Conservation (phyloP, 1,140 invertebrate species). For the Drosophila micromelanica region DNA sequence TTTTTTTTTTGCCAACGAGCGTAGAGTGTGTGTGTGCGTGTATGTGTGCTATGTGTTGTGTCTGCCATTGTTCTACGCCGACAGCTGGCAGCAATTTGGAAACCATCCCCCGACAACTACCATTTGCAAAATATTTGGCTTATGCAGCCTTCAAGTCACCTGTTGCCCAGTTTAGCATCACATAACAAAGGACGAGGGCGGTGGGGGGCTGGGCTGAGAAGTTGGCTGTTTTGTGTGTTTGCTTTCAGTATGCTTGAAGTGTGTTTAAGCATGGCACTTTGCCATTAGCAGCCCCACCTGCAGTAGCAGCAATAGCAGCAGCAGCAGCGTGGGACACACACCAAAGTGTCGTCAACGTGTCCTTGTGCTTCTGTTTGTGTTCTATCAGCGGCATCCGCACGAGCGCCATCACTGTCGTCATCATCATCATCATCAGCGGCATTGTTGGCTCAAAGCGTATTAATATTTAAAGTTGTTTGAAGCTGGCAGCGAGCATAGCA, state of each 20-base stretch:
- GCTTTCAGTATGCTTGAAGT: slow-evolving; percentile 52
- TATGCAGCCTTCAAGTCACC: slow-evolving; percentile 31
- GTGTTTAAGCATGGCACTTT: slow-evolving; percentile 70
- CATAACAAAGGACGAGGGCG: background rate
- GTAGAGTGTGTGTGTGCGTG: background rate
- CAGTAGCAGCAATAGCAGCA: background rate
- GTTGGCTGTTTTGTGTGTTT: slow-evolving; percentile 48
- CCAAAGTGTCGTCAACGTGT: background rate
- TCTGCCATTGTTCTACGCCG: slow-evolving; percentile 21
- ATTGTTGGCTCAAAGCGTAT: slow-evolving; percentile 58
- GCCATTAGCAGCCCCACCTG: slow-evolving; percentile 53
- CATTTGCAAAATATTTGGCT: slow-evolving; percentile 35
- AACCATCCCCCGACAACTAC: background rate
- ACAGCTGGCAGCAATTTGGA: slow-evolving; percentile 35
- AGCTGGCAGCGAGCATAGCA: slow-evolving; percentile 9
- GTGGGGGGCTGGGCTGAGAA: background rate
- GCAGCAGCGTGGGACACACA: too few relatives aligned
- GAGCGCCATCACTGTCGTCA: slow-evolving; percentile 36
- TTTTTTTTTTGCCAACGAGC: background rate
- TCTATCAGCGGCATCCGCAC: slow-evolving; percentile 41
- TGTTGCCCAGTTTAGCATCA: slow-evolving; percentile 35
- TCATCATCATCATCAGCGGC: slow-evolving; percentile 26
- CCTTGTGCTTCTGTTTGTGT: slow-evolving; percentile 29
- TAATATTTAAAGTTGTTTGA: slow-evolving; percentile 73
- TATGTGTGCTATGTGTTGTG: background rate